Evolutionary conservation across 2,113 vertebrate genomes (phyloP), one percentile per base, ranked within the genome.

Genomic region (Donacobius atricapilla): DNA sequence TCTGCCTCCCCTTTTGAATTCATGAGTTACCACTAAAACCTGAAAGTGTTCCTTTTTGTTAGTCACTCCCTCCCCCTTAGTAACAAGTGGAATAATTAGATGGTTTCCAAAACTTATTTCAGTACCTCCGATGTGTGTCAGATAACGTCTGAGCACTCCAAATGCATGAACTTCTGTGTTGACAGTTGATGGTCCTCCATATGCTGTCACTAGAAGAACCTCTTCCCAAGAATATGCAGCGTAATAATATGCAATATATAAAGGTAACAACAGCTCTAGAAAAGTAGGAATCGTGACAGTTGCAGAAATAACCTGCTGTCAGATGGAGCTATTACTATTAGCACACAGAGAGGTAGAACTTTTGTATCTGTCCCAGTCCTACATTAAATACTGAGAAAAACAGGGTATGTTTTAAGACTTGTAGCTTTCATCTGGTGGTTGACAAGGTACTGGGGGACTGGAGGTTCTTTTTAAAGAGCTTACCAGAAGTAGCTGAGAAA

Each of bases 1-100:
- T 83, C 86, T 90, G n/a, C 30, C n/a, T 86, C 35, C 20, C 64
- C 45, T 83, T 83, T 39, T 0, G 2, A 92, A 60, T 76, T 89
- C 66, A 54, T 0, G 0, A 93, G 54, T 69, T 89, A 69, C 63
- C 50, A 50, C 57, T 77, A 77, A 69, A 80, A 88, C 42, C 45
- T 58, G 57, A 86, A 89, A 93, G 16, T 0, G 0, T 69, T 92
- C 61, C 27, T 93, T 90, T 84, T 61, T 15, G 7, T 31, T 82
- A 88, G 83, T 90, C 57, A 66, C 83, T 91, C 60, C 18, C 44
- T 83, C 28, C 33, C 44, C n/a, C 63, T 33, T 60, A 40, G 86
- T 86, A 86, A 86, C 85, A 89, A 93, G 77, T 30, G 23, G 51
- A 92, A 95, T 72, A 95, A 96, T 90, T 70, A 94, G 79, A 93